phyloP scores from a whole-genome alignment of 1,140 invertebrate species.

The Dermatophagoides farinae region DNA sequence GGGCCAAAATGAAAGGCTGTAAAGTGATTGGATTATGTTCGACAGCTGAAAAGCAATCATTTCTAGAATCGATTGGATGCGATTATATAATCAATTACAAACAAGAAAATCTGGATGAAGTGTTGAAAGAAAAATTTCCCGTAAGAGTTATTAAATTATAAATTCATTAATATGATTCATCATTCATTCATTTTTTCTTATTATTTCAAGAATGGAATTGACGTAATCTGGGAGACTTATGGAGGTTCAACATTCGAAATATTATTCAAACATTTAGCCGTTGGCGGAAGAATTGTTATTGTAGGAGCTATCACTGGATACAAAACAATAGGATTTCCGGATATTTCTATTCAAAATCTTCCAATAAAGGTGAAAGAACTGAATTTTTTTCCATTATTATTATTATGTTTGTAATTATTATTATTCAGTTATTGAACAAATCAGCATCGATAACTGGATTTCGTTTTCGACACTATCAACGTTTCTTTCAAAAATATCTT shows the following conservation, averaged over 20 bases:
- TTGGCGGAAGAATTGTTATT: conserved; percentile 23
- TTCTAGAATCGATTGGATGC: conserved; percentile 26
- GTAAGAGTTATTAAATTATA: conserved; percentile 20
- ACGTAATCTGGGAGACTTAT: conserved; percentile 28
- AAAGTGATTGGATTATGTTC: conserved; percentile 30
- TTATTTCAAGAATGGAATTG: conserved; percentile 26
- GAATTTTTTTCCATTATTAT: neutral
- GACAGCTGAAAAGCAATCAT: conserved; percentile 25
- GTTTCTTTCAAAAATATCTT: neutral
- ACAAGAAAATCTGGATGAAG: conserved; percentile 24
- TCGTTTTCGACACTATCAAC: conserved; percentile 2
- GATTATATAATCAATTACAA: conserved; percentile 26
- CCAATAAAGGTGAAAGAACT: neutral
- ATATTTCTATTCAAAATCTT: neutral
- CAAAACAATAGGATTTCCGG: conserved; percentile 10
- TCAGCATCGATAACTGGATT: conserved; percentile 4
- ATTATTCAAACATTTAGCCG: conserved; percentile 18
- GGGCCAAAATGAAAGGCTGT: conserved; percentile 27
- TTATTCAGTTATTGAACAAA: neutral
- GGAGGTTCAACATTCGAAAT: conserved; percentile 27
- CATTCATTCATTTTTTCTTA: neutral
- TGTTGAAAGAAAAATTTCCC: conserved; percentile 25
- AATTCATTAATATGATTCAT: no score
- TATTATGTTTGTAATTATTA: neutral
- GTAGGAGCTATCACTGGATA: conserved; percentile 25